Evolutionary conservation across 1,140 invertebrate genomes (phyloP), one percentile per base, ranked within the genome.

Genomic region (Ostrea denselamellosa): DNA sequence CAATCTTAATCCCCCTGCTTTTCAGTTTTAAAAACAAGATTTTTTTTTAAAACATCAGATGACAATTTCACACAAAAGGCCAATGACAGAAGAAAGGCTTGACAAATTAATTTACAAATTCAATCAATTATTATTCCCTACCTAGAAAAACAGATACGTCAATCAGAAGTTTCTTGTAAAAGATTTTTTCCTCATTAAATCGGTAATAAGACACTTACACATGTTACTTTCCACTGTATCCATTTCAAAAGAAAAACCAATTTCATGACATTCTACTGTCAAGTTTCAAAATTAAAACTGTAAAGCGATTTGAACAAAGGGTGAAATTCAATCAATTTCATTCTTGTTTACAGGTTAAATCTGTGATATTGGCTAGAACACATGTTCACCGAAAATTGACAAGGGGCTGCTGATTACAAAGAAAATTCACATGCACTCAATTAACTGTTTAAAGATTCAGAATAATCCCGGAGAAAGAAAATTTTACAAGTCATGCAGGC

Each of bases 261-360:
- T 88, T 85, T 84, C 83, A 25, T 62, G 83, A 83, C 65, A 87
- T 85, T 58, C 68, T 85, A 87, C 87, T 88, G 87, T 88, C 87
- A 88, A 85, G 58, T 82, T 28, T 88, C 71, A 88, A 88, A 88
- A 88, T 88, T 88, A 88, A 88, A 58, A 88, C 54, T 88, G 54
- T 54, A 62, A 56, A n/a, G 22, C 14, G 28, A 22, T 62, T 58
- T 85, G 83, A 62, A 85, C 25, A 58, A 53, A 34, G 51, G 54
- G 17, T 58, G 83, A 85, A 85, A 62, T 85, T 62, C 52, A 85
- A 85, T 85, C 83, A 85, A 85, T 85, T 85, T 58, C 28, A 22
- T 54, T 22, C 82, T 22, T 83, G 82, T 83, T 83, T 83, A 83
- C 82, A 83, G 52, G 44, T 54, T 52, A 53, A 83, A 83, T 52